Percentiles rank a stretch among this genome's conserved stretches.
Evolutionary conservation across 1,140 invertebrate genomes (phyloP).

Genomic region (Trichonephila clavata): DNA sequence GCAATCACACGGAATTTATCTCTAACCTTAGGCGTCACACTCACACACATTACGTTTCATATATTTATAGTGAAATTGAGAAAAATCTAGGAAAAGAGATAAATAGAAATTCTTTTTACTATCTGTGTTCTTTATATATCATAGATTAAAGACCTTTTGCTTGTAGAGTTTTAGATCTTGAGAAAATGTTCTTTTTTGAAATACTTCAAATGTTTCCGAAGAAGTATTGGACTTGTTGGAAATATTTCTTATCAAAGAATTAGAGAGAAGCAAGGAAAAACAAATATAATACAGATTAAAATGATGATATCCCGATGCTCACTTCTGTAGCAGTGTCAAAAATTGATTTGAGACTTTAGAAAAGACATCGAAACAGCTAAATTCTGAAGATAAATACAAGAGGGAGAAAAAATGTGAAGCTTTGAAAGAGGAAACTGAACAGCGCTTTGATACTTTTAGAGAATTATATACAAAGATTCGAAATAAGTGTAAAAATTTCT

Average conservation of each 20-base stretch:
- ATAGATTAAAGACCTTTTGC: neutral
- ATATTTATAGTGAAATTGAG: too few relatives aligned
- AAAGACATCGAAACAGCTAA: neutral
- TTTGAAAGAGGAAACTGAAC: neutral
- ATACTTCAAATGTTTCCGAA: constrained; percentile 4
- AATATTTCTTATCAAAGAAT: neutral
- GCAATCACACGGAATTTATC: too few relatives aligned
- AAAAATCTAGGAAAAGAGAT: neutral
- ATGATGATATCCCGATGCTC: neutral
- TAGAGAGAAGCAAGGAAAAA: neutral
- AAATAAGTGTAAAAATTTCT: neutral
- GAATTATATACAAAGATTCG: neutral
- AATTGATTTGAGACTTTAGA: neutral
- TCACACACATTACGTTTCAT: too few relatives aligned
- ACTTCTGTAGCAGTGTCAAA: neutral
- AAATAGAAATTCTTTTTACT: neutral
- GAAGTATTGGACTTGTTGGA: neutral
- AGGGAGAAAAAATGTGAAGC: neutral
- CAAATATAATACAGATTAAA: constrained; percentile 1
- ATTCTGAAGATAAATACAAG: neutral
- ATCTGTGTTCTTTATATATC: neutral
- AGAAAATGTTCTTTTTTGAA: neutral
- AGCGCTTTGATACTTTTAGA: neutral
- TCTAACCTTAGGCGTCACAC: too few relatives aligned
- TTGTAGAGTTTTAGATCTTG: neutral